Evolutionary conservation across 2,888 invertebrate genomes (phyloP), one percentile per base, ranked within the genome.

Genomic region (Aspidapion aeneum): DNA sequence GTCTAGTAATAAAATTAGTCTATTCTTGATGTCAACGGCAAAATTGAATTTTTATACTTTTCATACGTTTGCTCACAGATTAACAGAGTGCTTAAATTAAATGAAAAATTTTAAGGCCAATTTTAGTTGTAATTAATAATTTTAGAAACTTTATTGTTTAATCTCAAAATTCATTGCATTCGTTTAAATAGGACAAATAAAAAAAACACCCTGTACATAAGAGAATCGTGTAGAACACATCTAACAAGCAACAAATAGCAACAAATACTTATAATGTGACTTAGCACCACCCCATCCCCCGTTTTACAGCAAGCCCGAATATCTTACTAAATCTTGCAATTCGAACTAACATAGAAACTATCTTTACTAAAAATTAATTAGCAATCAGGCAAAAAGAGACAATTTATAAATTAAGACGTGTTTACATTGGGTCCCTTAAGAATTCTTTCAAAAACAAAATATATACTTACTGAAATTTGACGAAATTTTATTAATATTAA

Each of bases 201-300:
- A 52, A 9, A 17, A 52, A 52, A 52, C 35, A 60, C 22, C 22
- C 55, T 55, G 49, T 55, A 55, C 18, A 19, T 21, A 12, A 55
- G 55, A 20, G 49, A 54, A 22, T 50, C 52, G 48, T 69, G 67
- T 73, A 74, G 73, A 73, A 74, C 74, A 72, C 73, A 74, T 62
- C 72, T 73, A 74, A 67, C 70, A 74, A 70, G 74, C 74, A 75
- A 75, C 75, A 74, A 73, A 74, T 72, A 70, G 70, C 52, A 56
- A 62, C 18, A 12, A 20, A 20, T 20, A 56, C 18, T 17, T 16
- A 16, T n/a, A n/a, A n/a, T 35, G 35, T 35, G 50, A 69, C 71
- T 72, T 75, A 75, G 75, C 75, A 75, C 75, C 63, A 35, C 61
- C 48, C 64, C 63, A 49, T 19, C 74, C 68, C 71, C 66, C 69